Evolutionary conservation across 92 coral and sea anemone species (phyloP).

Genomic region (Montipora capitata): DNA sequence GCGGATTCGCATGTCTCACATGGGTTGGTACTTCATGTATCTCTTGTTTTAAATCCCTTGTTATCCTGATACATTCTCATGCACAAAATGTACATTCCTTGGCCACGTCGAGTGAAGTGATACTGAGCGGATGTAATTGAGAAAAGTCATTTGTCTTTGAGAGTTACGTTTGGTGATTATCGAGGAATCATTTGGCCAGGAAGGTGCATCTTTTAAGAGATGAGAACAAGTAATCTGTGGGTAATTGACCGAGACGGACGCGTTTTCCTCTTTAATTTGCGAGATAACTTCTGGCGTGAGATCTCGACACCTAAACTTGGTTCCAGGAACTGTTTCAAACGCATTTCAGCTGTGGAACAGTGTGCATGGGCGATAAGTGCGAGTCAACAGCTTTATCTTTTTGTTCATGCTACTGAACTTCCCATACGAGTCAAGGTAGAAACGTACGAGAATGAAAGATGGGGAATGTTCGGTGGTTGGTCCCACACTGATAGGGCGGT

Average conservation of each 20-base stretch:
- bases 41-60: too few relatives aligned
- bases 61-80: too few relatives aligned
- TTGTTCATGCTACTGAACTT: conserved; percentile 89
- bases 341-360: conserved; percentile 86
- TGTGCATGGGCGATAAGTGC: conserved; percentile 99
- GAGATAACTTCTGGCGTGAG: conserved; percentile 87
- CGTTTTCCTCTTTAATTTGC: conserved; percentile 80
- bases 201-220: not conserved
- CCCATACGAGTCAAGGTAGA: conserved; percentile 85
- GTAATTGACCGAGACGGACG: conserved; percentile 92
- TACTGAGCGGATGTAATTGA: too few relatives aligned
- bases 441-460: conserved; percentile 96
- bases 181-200: not conserved
- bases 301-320: conserved; percentile 88
- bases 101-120: too few relatives aligned
- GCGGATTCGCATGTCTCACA: too few relatives aligned
- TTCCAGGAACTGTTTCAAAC: conserved; percentile 93
- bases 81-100: too few relatives aligned
- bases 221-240: conserved; percentile 79
- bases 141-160: too few relatives aligned
- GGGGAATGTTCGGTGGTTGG: conserved; percentile 91
- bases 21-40: too few relatives aligned
- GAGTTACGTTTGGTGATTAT: too few relatives aligned
- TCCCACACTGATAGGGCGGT: conserved; percentile 80
- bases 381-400: conserved; percentile 90